phyloP scores from a whole-genome alignment of 2,113 vertebrate genomes.

The Sphaerodactylus townsendi region DNA sequence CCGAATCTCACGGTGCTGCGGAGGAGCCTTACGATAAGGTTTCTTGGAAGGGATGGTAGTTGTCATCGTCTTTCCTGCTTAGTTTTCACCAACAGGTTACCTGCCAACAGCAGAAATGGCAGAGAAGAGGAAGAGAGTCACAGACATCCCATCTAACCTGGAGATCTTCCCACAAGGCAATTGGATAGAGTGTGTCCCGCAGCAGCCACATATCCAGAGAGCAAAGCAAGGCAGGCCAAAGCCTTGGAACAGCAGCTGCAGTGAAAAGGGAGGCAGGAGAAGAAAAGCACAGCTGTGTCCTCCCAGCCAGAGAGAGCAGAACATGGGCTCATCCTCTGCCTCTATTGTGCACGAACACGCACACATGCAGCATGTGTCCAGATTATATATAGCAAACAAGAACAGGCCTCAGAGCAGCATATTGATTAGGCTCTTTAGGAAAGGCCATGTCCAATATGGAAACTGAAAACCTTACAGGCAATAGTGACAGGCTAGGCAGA shows the following conservation, averaged over 20 bases:
- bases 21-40: slow-evolving; percentile 96
- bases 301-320: slow-evolving; percentile 50
- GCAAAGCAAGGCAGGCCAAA: slow-evolving; percentile 27
- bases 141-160: neutral
- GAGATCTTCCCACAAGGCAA: slow-evolving; percentile 42
- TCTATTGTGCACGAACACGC: neutral
- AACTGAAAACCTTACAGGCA: slow-evolving; percentile 65
- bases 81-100: slow-evolving; percentile 35
- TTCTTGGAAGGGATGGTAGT: slow-evolving; percentile 86
- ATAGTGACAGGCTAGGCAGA: slow-evolving; percentile 55
- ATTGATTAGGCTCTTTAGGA: slow-evolving; percentile 74
- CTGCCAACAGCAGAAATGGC: slow-evolving; percentile 63
- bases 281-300: slow-evolving; percentile 48
- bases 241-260: slow-evolving; percentile 50
- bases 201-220: slow-evolving; percentile 54
- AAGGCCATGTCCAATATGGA: slow-evolving; percentile 69
- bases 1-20: slow-evolving; percentile 91
- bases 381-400: slow-evolving; percentile 74
- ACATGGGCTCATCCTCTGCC: slow-evolving; percentile 62
- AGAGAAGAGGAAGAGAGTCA: slow-evolving; percentile 48
- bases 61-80: slow-evolving; percentile 79
- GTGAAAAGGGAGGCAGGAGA: slow-evolving; percentile 44
- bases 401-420: slow-evolving; percentile 64
- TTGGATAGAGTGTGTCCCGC: neutral
- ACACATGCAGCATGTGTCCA: slow-evolving; percentile 34